phyloP scores from a whole-genome alignment of 2,113 vertebrate species.

The Indicator maculatus region DNA sequence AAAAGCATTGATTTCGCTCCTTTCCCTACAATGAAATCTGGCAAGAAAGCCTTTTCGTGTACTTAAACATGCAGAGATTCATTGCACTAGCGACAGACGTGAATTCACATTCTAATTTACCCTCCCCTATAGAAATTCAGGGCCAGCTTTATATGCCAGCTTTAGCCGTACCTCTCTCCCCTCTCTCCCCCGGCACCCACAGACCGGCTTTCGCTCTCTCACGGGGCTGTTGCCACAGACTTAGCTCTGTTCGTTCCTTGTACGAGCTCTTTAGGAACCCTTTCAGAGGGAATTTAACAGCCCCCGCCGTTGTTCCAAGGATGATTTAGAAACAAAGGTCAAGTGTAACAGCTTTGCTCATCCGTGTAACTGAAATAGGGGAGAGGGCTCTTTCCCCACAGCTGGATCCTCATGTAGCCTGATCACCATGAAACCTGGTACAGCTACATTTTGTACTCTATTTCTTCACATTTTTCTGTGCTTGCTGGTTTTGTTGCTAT shows the following conservation, averaged over 20 bases:
- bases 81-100: background rate
- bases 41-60: background rate
- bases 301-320: background rate
- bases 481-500: background rate
- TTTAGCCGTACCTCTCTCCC: background rate
- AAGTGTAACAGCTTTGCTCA: slow-evolving; percentile 32
- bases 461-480: background rate
- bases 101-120: background rate
- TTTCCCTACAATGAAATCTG: background rate
- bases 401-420: background rate
- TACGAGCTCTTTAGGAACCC: background rate
- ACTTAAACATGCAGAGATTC: background rate
- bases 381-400: slow-evolving; percentile 33
- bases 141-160: background rate
- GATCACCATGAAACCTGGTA: background rate
- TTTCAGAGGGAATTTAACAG: background rate
- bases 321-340: slow-evolving; percentile 46
- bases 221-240: background rate
- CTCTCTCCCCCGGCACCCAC: background rate
- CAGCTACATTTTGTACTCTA: background rate
- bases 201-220: background rate
- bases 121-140: accelerated
- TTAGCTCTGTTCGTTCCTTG: background rate
- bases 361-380: background rate
- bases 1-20: background rate